These are phyloP conservation scores for Hystrix brachyura DNA, from an alignment of 2,113 vertebrate species.

Conservation along the genomic window DNA sequence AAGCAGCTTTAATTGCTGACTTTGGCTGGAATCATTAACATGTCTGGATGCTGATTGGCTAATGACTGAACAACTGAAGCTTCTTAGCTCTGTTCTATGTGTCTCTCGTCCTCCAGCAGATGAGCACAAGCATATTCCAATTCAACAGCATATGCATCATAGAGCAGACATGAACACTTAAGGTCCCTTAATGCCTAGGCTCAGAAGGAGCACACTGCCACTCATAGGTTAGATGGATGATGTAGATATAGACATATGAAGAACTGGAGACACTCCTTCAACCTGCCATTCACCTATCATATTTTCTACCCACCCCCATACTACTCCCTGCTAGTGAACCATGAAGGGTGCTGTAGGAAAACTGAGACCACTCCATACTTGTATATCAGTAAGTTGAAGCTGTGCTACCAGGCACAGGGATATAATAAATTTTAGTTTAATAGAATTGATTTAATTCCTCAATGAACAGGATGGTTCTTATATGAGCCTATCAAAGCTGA, in stretches of 20 bases:
- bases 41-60: neutral
- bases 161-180: neutral
- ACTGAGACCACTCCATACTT: neutral
- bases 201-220: neutral
- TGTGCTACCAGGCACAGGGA: neutral
- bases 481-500: conserved; percentile 26
- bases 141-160: neutral
- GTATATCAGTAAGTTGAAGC: neutral
- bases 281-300: neutral
- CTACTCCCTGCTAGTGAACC: neutral
- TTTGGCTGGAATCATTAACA: neutral
- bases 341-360: neutral
- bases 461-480: neutral
- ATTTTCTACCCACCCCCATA: neutral
- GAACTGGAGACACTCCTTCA: neutral
- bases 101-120: neutral
- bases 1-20: neutral
- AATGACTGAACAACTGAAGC: neutral
- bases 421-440: neutral
- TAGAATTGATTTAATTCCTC: neutral
- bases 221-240: neutral
- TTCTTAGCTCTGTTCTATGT: neutral
- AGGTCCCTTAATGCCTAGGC: neutral
- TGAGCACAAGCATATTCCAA: neutral
- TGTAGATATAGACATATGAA: no score